phyloP scores from a whole-genome alignment of 2,888 invertebrate genomes.

The Drosophila neoperkinsi region DNA sequence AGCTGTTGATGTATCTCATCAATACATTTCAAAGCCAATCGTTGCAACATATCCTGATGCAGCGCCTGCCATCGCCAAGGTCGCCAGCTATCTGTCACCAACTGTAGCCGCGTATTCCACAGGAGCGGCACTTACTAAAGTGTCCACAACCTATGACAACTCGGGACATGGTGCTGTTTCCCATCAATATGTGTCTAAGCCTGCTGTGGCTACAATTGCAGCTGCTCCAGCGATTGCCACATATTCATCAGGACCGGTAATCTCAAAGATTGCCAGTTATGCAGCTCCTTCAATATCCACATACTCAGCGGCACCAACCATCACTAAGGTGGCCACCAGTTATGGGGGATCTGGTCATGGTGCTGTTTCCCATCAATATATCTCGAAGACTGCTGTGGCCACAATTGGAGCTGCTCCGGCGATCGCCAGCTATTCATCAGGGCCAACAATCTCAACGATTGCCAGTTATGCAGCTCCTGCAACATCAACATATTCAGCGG shows the following conservation, averaged over 20 bases:
- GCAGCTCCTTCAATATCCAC: conserved; percentile 54
- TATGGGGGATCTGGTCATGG: conserved; percentile 35
- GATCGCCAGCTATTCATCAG: conserved; percentile 32
- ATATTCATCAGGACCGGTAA: background rate
- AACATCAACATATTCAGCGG: conserved; percentile 51
- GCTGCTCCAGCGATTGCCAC: conserved; percentile 39
- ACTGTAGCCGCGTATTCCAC: conserved; percentile 55
- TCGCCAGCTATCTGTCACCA: conserved; percentile 54
- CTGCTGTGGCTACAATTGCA: too few relatives aligned
- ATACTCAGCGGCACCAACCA: conserved; percentile 47
- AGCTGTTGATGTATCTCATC: conserved; percentile 61
- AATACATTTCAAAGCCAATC: conserved; percentile 62
- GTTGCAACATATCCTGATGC: conserved; percentile 54
- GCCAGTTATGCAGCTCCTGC: conserved; percentile 53
- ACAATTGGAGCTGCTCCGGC: conserved; percentile 41
- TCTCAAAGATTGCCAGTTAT: conserved; percentile 42
- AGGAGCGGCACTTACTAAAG: conserved; percentile 17
- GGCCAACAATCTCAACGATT: conserved; percentile 8
- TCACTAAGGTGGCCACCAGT: conserved; percentile 9
- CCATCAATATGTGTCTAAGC: too few relatives aligned
- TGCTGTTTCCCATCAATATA: conserved; percentile 59
- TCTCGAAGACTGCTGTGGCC: conserved; percentile 65
- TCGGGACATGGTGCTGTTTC: conserved; percentile 52
- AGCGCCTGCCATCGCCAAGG: conserved; percentile 50
- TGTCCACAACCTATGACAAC: conserved; percentile 15